Percentiles rank a stretch among this genome's conserved stretches.
Evolutionary conservation across 2,888 invertebrate species (phyloP).

Genomic region (Parasteatoda lunata): DNA sequence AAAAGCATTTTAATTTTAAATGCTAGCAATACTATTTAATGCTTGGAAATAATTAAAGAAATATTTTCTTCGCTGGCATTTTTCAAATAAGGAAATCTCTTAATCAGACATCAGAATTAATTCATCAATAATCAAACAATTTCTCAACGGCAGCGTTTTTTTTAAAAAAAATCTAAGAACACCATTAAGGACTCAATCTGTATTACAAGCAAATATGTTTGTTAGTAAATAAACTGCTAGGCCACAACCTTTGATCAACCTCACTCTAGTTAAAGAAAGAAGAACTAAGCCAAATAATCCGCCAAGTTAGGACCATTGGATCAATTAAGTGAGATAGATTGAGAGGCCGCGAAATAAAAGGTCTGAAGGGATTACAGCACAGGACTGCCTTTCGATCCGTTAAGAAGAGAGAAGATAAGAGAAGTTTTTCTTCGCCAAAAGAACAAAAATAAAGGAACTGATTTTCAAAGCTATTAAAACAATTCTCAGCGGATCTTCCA

Average conservation of each 20-base stretch:
- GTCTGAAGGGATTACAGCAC: slow-evolving; percentile 23
- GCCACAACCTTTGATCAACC: neutral
- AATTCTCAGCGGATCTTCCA: slow-evolving; percentile 24
- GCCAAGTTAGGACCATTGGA: slow-evolving; percentile 21
- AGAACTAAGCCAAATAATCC: slow-evolving; percentile 1
- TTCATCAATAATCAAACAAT: no score
- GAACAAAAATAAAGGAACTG: slow-evolving; percentile 13
- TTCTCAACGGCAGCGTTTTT: no score
- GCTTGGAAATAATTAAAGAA: no score
- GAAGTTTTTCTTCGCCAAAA: neutral
- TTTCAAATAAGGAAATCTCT: no score
- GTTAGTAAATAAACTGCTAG: slow-evolving; percentile 5
- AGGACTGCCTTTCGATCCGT: slow-evolving; percentile 8
- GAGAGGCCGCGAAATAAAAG: slow-evolving; percentile 30
- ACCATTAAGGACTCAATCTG: no score
- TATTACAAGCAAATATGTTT: neutral
- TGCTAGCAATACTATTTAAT: no score
- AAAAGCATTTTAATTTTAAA: no score
- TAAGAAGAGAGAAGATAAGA: slow-evolving; percentile 21
- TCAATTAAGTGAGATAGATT: slow-evolving; percentile 32
- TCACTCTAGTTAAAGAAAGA: neutral
- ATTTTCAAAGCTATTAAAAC: slow-evolving; percentile 54
- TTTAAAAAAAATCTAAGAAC: no score
- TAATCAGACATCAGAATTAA: no score
- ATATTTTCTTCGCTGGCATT: no score